Evolutionary conservation across 2,797 vertebrate genomes (phyloP).

Genomic region (Urosaurus nigricauda): DNA sequence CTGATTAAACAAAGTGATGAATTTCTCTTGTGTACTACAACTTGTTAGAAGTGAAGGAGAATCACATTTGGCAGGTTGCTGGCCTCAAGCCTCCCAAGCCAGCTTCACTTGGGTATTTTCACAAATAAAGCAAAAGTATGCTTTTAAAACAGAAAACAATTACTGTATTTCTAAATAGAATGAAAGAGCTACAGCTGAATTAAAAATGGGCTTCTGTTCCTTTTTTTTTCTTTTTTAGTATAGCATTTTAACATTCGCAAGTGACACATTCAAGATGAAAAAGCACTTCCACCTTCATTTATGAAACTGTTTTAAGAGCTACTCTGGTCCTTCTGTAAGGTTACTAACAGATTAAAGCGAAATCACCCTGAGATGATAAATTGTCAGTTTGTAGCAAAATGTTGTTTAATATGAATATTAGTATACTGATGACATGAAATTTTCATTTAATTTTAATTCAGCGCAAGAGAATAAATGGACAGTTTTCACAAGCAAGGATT

Average conservation of each 20-base stretch:
- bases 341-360: background rate
- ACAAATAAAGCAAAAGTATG: background rate
- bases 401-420: background rate
- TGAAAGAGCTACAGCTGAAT: background rate
- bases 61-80: background rate
- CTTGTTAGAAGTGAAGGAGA: constrained; percentile 6
- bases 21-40: background rate
- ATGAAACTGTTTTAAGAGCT: background rate
- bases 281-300: background rate
- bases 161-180: background rate
- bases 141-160: background rate
- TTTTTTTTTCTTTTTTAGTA: background rate
- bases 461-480: background rate
- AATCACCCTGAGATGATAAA: background rate
- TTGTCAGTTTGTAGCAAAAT: background rate
- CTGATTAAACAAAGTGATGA: constrained; percentile 4
- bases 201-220: background rate
- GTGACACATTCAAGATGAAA: background rate
- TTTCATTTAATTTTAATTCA: background rate
- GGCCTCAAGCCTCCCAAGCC: background rate
- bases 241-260: background rate
- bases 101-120: background rate
- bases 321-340: background rate
- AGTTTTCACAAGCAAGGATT: no score
- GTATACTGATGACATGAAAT: background rate